Percentiles rank a stretch among this genome's conserved stretches.
phyloP scores from a whole-genome alignment of 1,140 invertebrate genomes.

The Geopemphigus sp. region DNA sequence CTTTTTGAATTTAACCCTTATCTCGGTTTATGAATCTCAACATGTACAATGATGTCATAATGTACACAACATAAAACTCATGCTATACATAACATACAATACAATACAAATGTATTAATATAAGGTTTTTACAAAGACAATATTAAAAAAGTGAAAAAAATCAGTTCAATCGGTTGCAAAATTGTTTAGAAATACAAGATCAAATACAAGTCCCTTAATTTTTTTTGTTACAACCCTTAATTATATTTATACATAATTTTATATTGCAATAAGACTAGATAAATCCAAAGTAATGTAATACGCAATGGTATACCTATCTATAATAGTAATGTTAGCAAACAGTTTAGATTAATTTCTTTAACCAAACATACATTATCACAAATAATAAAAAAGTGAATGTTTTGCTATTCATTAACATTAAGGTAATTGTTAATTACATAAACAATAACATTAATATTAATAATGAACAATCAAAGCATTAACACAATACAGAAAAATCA shows the following conservation, averaged over 20 bases:
- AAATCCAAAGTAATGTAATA: not conserved
- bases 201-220: not conserved
- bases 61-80: not conserved
- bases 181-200: not conserved
- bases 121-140: not conserved
- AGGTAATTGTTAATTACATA: too few relatives aligned
- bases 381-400: not conserved
- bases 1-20: slow-evolving; percentile 45
- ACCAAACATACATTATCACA: not conserved
- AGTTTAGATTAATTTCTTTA: not conserved
- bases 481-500: not conserved
- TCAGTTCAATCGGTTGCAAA: slow-evolving; percentile 7
- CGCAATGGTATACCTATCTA: not conserved
- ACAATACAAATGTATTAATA: not conserved
- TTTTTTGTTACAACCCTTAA: not conserved
- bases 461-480: not conserved
- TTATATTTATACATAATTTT: not conserved
- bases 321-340: not conserved
- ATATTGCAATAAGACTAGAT: slow-evolving; percentile 15
- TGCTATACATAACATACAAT: slow-evolving; percentile 1
- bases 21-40: slow-evolving; percentile 26
- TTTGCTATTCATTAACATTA: too few relatives aligned
- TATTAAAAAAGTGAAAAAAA: not conserved
- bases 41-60: not conserved
- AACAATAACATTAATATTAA: not conserved